Percentiles rank a stretch among this genome's conserved stretches.
phyloP scores from a whole-genome alignment of 1,140 invertebrate genomes.

The Neodiprion lecontei region DNA sequence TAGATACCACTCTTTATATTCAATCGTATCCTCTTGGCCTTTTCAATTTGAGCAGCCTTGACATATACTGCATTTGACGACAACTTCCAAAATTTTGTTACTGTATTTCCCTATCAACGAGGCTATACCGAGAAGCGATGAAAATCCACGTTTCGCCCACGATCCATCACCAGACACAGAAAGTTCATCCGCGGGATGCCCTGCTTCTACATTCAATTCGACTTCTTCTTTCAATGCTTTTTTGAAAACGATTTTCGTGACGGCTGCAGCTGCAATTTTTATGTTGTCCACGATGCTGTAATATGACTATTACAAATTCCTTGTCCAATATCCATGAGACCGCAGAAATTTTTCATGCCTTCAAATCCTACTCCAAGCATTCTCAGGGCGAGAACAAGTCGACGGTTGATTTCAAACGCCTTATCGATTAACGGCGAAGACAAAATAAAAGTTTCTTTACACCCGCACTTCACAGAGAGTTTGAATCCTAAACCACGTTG shows the following conservation, averaged over 20 bases:
- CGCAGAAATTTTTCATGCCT: conserved; percentile 26
- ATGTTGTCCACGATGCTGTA: conserved; percentile 22
- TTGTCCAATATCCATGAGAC: conserved; percentile 24
- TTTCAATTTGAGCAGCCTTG: conserved; percentile 5
- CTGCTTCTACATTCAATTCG: too few relatives aligned
- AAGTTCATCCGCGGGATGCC: too few relatives aligned
- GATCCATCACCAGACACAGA: conserved; percentile 21
- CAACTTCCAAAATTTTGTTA: conserved; percentile 15
- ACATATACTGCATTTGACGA: not conserved
- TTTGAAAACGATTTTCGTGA: not conserved
- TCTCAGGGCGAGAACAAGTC: conserved; percentile 28
- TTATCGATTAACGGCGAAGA: conserved; percentile 23
- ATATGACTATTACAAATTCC: conserved; percentile 16
- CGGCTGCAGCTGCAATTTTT: conserved; percentile 12
- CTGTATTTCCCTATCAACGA: conserved; percentile 17
- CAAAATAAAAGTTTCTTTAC: conserved; percentile 10
- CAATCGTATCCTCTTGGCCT: conserved; percentile 7
- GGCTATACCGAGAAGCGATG: conserved; percentile 9
- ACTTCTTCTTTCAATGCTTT: too few relatives aligned
- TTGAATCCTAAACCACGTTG: conserved; percentile 25
- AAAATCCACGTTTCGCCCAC: conserved; percentile 15
- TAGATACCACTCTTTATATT: not conserved
- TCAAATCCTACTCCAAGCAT: conserved; percentile 26
- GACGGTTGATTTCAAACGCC: conserved; percentile 30
- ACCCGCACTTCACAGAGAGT: conserved; percentile 23